Evolutionary conservation across 2,888 invertebrate species (phyloP).

Genomic region (Apantesis nais): DNA sequence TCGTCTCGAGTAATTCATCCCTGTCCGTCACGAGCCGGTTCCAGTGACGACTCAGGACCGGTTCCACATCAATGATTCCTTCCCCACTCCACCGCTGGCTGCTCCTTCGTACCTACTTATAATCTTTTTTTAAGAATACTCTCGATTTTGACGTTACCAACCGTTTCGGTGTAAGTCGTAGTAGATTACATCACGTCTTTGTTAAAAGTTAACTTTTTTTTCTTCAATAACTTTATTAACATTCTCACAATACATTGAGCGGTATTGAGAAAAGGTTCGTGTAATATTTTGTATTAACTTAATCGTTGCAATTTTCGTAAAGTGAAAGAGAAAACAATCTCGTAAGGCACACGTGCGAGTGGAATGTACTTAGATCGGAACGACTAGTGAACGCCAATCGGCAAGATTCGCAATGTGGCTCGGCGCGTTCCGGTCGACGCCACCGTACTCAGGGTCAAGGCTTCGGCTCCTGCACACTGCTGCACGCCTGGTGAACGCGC

Average conservation of each 20-base stretch:
- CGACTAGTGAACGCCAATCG: slow-evolving; percentile 73
- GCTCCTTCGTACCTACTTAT: slow-evolving; percentile 64
- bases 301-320: slow-evolving; percentile 59
- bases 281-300: slow-evolving; percentile 36
- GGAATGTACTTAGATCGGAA: slow-evolving; percentile 78
- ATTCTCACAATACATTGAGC: slow-evolving; percentile 11
- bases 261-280: slow-evolving; percentile 30
- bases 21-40: slow-evolving; percentile 77
- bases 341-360: slow-evolving; percentile 72
- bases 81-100: slow-evolving; percentile 69
- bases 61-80: slow-evolving; percentile 83
- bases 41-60: slow-evolving; percentile 70
- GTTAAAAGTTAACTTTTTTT: slow-evolving; percentile 13
- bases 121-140: slow-evolving; percentile 65
- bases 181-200: slow-evolving; percentile 19
- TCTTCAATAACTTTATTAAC: slow-evolving; percentile 15
- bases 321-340: slow-evolving; percentile 74
- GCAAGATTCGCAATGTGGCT: slow-evolving; percentile 77
- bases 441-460: slow-evolving; percentile 85
- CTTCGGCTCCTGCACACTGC: slow-evolving; percentile 77
- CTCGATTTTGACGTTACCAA: slow-evolving; percentile 70
- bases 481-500: slow-evolving; percentile 74
- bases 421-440: slow-evolving; percentile 85
- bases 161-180: slow-evolving; percentile 46
- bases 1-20: slow-evolving; percentile 77